These are phyloP conservation scores for Cephalotes varians DNA, from an alignment of 2,888 invertebrate genomes.

Conservation along the genomic window DNA sequence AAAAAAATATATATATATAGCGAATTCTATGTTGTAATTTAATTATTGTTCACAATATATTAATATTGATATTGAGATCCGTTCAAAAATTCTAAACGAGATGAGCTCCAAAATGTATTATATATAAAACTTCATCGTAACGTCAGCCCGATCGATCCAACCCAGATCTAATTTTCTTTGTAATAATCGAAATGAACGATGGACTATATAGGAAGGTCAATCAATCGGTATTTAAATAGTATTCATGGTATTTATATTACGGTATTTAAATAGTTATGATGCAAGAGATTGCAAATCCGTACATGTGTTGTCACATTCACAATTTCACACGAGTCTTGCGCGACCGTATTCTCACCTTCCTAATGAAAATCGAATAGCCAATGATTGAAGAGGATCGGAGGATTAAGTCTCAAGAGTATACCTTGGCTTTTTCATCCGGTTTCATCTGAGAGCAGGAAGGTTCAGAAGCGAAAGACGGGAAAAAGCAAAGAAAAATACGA, in stretches of 20 bases:
- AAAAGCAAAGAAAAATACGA: neutral
- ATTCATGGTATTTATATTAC: too few species aligned
- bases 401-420: constrained; percentile 53
- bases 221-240: constrained; percentile 1
- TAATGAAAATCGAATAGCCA: constrained; percentile 24
- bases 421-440: constrained; percentile 25
- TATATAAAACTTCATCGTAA: neutral
- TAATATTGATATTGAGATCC: neutral
- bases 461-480: neutral
- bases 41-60: neutral
- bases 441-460: neutral
- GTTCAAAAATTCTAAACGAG: neutral
- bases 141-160: neutral
- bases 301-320: neutral
- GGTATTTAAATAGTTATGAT: too few species aligned
- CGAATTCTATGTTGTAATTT: neutral
- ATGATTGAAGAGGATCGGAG: constrained; percentile 56
- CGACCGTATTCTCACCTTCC: neutral
- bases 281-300: neutral
- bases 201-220: neutral
- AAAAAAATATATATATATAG: neutral
- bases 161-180: constrained; percentile 3
- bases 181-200: neutral
- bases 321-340: neutral
- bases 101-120: neutral